Evolutionary conservation across 2,797 vertebrate genomes (phyloP).

Genomic region (Phalloptychus januarius): DNA sequence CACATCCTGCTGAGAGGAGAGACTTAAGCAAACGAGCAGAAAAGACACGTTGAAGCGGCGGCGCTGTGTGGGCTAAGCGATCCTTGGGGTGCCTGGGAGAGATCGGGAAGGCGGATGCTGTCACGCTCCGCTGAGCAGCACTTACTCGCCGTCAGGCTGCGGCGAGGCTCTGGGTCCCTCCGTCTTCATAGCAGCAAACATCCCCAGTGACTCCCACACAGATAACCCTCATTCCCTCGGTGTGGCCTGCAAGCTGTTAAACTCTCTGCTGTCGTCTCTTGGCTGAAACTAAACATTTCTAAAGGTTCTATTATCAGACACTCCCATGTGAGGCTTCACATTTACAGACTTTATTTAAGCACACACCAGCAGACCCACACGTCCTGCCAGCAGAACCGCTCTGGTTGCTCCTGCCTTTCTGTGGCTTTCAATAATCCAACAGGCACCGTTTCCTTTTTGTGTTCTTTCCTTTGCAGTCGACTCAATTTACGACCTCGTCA

Average conservation of each 20-base stretch:
- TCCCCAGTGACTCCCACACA: conserved; percentile 38
- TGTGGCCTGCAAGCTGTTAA: conserved; percentile 27
- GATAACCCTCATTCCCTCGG: conserved; percentile 46
- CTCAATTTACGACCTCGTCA: conserved; percentile 30
- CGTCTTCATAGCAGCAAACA: conserved; percentile 21
- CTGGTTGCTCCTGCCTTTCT: conserved; percentile 13
- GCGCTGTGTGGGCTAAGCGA: conserved; percentile 45
- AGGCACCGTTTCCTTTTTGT: conserved; percentile 25
- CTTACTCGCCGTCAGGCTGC: conserved; percentile 57
- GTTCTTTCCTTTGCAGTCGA: conserved; percentile 21
- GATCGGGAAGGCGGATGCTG: conserved; percentile 53
- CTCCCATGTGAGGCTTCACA: conserved; percentile 20
- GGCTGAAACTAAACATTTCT: conserved; percentile 31
- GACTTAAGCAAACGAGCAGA: not conserved
- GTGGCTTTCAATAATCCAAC: conserved; percentile 26
- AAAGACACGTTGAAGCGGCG: conserved; percentile 26
- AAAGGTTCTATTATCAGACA: conserved; percentile 29
- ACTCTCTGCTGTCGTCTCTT: conserved; percentile 12
- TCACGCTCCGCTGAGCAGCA: conserved; percentile 48
- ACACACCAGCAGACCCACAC: conserved; percentile 41
- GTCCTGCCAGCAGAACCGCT: conserved; percentile 14
- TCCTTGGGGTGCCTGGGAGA: conserved; percentile 60
- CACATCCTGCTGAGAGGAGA: conserved; percentile 43
- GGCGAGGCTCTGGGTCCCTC: conserved; percentile 25
- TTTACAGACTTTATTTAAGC: conserved; percentile 47